phyloP scores from a whole-genome alignment of 2,113 vertebrate genomes.

The Barbus barbus region DNA sequence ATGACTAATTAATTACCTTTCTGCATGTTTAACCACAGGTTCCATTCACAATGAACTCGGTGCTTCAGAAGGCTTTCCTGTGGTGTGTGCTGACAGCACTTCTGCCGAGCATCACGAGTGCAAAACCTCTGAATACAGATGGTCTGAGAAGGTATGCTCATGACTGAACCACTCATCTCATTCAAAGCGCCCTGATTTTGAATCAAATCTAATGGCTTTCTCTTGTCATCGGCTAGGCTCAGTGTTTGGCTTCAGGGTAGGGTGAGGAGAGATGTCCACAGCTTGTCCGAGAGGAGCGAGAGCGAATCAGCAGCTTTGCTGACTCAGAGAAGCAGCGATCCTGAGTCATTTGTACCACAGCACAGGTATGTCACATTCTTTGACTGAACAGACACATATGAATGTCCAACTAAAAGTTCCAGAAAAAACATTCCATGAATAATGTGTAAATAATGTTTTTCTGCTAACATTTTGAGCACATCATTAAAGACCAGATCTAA shows the following conservation, averaged over 20 bases:
- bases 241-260: constrained; percentile 76
- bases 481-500: too few species aligned
- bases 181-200: not conserved
- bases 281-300: constrained; percentile 28
- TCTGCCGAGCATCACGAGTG: constrained; percentile 75
- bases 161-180: not conserved
- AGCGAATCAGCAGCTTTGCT: constrained; percentile 39
- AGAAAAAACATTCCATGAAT: too few species aligned
- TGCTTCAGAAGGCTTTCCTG: constrained; percentile 73
- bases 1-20: not conserved
- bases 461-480: too few species aligned
- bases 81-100: constrained; percentile 76
- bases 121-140: constrained; percentile 71
- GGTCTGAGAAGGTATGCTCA: constrained; percentile 79
- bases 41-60: constrained; percentile 81
- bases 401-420: too few species aligned
- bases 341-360: constrained; percentile 60
- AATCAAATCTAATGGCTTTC: not conserved
- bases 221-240: constrained; percentile 69
- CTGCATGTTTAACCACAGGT: constrained; percentile 54
- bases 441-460: too few species aligned
- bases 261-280: constrained; percentile 73
- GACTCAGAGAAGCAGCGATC: constrained; percentile 64
- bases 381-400: not conserved
- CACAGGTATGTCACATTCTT: constrained; percentile 75